Evolutionary conservation across 2,888 invertebrate species (phyloP), one percentile per base, ranked within the genome.

Genomic region (Chirona hameri): DNA sequence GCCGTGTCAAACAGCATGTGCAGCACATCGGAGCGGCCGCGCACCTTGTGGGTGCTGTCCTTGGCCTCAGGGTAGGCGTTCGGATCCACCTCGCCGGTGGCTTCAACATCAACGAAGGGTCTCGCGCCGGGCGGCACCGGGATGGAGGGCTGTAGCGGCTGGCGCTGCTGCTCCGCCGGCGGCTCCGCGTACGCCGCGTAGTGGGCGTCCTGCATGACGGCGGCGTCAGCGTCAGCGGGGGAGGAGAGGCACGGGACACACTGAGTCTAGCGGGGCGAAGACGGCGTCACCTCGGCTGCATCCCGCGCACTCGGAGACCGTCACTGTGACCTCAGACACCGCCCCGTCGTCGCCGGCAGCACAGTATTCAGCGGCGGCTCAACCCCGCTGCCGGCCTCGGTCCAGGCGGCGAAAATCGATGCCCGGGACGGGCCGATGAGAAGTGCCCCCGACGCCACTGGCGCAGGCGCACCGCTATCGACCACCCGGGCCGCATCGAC

Each of bases 11-110:
- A 94, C 85, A 96, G 88, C 88, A 93, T 91, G 90, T 96, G 96
- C 86, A 96, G 89, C 86, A 96, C 88, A 88, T 96, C 96, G 85
- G 93, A 93, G 88, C 92, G 93, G 69, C 96, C 95, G 85, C 96
- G 93, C 86, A 96, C 94, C 89, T 95, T 95, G 90, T 95, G 93
- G 86, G 96, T 95, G 82, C 94, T 93, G 87, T 96, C 96, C 88
- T 95, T 95, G 9, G 96, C 93, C 88, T 93, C 92, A 5, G 87
- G 87, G 88, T 96, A 96, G 86, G 86, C 86, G 87, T 90, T 90
- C 83, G 95, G 93, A 89, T 96, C 96, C 85, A 96, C 96, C 89
- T 95, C 95, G 84, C 95, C 95, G 86, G 91, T 90, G 85, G 94
- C 95, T 85, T 94, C 92, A 21, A 95, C 94, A 89, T 94, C 92